Evolutionary conservation across 2,797 vertebrate species (phyloP).

Genomic region (Phalanger gymnotis): DNA sequence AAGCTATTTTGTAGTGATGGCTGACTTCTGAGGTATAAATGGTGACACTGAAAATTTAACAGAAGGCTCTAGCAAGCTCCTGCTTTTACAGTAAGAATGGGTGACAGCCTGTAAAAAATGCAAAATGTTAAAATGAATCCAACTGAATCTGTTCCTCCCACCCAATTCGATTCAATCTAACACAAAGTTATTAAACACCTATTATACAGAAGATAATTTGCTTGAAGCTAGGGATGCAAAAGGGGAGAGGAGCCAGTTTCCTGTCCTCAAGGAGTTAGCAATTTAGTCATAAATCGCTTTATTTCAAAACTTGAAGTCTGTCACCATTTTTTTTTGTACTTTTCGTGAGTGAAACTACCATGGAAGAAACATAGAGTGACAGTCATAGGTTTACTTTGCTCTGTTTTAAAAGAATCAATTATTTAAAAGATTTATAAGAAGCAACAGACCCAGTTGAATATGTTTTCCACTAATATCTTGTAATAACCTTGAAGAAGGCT

Average conservation of each 20-base stretch:
- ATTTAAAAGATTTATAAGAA: constrained; percentile 49
- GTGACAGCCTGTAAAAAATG: not conserved
- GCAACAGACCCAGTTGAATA: constrained; percentile 67
- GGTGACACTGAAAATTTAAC: not conserved
- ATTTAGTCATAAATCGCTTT: not conserved
- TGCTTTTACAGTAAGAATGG: not conserved
- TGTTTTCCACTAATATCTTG: constrained; percentile 72
- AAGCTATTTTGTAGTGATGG: not conserved
- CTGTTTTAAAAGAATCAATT: constrained; percentile 52
- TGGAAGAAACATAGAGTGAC: not conserved
- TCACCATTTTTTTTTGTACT: not conserved
- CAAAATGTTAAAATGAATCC: not conserved
- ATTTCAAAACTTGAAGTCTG: not conserved
- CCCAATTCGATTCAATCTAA: not conserved
- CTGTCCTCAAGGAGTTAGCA: not conserved
- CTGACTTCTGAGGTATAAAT: not conserved
- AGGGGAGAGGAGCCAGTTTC: not conserved
- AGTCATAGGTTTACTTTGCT: not conserved
- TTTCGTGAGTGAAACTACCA: not conserved
- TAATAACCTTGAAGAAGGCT: constrained; percentile 72
- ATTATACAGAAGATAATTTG: not conserved
- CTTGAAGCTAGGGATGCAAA: not conserved
- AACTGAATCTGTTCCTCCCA: not conserved
- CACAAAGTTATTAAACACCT: not conserved
- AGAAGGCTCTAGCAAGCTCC: not conserved